Conservation (phyloP, 2,888 invertebrate species). For the Hirtodrosophila confusa region DNA sequence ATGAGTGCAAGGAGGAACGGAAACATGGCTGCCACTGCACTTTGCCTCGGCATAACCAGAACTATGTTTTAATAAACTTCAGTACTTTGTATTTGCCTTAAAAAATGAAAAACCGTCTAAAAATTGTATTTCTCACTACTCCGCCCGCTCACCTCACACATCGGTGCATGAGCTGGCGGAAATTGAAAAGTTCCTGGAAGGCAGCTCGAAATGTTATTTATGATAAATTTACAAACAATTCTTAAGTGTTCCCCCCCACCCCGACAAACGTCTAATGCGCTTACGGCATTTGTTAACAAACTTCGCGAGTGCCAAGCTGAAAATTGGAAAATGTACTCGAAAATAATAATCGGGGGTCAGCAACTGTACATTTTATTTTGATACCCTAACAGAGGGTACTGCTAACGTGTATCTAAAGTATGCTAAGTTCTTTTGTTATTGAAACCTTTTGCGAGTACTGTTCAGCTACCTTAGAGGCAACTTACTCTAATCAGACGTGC, state of each 20-base stretch:
- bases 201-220: slow-evolving; percentile 50
- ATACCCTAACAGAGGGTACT: neutral
- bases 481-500: too few relatives aligned
- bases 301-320: slow-evolving; percentile 36
- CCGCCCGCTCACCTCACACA: slow-evolving; percentile 2
- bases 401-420: too few relatives aligned
- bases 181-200: slow-evolving; percentile 38
- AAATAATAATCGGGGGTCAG: slow-evolving; percentile 59
- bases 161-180: slow-evolving; percentile 26
- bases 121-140: neutral
- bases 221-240: slow-evolving; percentile 71
- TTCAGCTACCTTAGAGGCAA: too few relatives aligned
- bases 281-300: slow-evolving; percentile 55
- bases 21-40: slow-evolving; percentile 28
- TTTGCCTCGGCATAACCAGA: slow-evolving; percentile 18
- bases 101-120: slow-evolving; percentile 3
- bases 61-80: slow-evolving; percentile 61
- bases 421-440: too few relatives aligned
- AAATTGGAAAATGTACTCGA: slow-evolving; percentile 55
- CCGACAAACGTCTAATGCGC: slow-evolving; percentile 37
- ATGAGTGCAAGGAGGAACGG: slow-evolving; percentile 38
- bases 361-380: slow-evolving; percentile 12
- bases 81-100: slow-evolving; percentile 7
- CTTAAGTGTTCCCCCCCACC: slow-evolving; percentile 36
- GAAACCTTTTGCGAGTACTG: too few relatives aligned